Conservation (phyloP, 1,140 invertebrate genomes). For the Diploscapter pachys region DNA sequence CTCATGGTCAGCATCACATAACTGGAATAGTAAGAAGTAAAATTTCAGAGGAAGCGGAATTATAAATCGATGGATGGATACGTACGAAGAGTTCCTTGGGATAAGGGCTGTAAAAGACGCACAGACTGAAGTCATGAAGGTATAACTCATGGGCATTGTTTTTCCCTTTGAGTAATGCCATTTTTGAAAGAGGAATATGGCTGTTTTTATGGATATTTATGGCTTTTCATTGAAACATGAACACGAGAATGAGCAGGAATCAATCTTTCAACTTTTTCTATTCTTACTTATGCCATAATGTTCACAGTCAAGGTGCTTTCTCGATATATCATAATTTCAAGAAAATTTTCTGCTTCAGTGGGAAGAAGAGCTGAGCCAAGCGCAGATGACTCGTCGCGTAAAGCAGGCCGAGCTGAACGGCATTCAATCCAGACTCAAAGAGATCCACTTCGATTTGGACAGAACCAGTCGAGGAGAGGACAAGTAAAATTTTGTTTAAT, state of each 20-base stretch:
- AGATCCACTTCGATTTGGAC: slow-evolving; percentile 70
- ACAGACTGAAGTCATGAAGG: slow-evolving; percentile 36
- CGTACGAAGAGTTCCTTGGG: slow-evolving; percentile 43
- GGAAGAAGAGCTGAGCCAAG: slow-evolving; percentile 30
- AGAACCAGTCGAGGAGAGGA: slow-evolving; percentile 70
- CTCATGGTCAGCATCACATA: too few relatives aligned
- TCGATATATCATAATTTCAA: not conserved
- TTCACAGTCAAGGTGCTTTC: too few relatives aligned
- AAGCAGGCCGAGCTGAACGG: slow-evolving; percentile 64
- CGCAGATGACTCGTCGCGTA: slow-evolving; percentile 61
- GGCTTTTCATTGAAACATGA: too few relatives aligned
- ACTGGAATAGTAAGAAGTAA: too few relatives aligned
- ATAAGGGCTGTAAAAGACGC: slow-evolving; percentile 38
- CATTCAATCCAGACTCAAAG: slow-evolving; percentile 68
- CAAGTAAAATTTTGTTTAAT: slow-evolving; percentile 15
- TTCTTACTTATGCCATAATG: too few relatives aligned
- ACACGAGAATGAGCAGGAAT: too few relatives aligned
- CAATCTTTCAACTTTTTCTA: too few relatives aligned
- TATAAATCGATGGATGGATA: not conserved
- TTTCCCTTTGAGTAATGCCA: too few relatives aligned
- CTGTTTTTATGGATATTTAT: too few relatives aligned
- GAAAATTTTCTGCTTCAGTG: slow-evolving; percentile 20
- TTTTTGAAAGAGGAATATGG: too few relatives aligned
- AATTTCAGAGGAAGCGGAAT: too few relatives aligned
- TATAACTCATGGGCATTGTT: not conserved